Evolutionary conservation across 92 coral and sea anemone genomes (phyloP).

Genomic region (Epizoanthus ramosus): DNA sequence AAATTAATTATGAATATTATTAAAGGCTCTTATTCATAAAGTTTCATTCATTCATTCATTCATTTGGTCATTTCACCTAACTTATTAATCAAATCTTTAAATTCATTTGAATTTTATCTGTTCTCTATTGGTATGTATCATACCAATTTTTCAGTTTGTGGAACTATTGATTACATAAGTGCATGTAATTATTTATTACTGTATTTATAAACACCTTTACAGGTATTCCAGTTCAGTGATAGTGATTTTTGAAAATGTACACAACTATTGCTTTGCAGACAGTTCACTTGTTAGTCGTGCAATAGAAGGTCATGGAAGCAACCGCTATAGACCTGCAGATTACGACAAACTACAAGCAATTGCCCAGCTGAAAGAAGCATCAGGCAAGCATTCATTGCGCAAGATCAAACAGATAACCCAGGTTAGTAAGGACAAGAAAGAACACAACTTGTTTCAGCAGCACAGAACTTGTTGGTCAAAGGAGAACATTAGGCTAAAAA

Average conservation of each 20-base stretch:
- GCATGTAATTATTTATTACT: too few species aligned
- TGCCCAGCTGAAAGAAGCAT: constrained; percentile 86
- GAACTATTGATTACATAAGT: too few species aligned
- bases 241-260: too few species aligned
- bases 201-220: not conserved
- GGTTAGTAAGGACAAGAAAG: constrained; percentile 85
- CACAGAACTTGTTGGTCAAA: constrained; percentile 95
- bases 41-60: too few species aligned
- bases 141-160: too few species aligned
- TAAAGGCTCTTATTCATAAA: too few species aligned
- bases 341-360: constrained; percentile 96
- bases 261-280: constrained; percentile 56
- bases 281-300: constrained; percentile 84
- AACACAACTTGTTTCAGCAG: constrained; percentile 82
- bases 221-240: not conserved
- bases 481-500: constrained; percentile 77
- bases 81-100: too few species aligned
- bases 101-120: too few species aligned
- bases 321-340: constrained; percentile 79
- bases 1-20: too few species aligned
- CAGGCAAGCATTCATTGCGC: constrained; percentile 77
- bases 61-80: too few species aligned
- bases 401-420: constrained; percentile 86
- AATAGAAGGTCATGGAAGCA: constrained; percentile 79
- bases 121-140: too few species aligned